Evolutionary conservation across 1,140 invertebrate species (phyloP).

Genomic region (Drosophila bipectinata): DNA sequence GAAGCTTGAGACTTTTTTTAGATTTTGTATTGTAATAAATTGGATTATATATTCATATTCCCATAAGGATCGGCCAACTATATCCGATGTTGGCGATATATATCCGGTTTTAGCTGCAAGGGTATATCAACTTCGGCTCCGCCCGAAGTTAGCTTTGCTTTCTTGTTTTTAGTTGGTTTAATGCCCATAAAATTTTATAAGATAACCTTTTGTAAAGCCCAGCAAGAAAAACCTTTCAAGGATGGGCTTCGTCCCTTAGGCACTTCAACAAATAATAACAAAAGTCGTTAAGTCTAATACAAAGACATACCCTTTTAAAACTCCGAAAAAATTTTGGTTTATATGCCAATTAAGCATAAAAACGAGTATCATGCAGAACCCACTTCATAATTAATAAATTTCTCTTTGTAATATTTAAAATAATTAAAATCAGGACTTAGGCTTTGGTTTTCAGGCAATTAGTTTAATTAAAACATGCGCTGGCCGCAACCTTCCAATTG

Average conservation of each 20-base stretch:
- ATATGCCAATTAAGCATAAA: constrained; percentile 9
- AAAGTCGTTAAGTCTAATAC: constrained; percentile 24
- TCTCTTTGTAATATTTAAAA: constrained; percentile 24
- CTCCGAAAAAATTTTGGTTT: neutral
- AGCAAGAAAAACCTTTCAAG: constrained; percentile 44
- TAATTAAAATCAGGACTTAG: constrained; percentile 36
- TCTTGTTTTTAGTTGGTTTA: neutral
- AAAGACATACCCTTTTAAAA: neutral
- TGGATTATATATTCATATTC: too few species aligned
- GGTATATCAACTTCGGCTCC: too few species aligned
- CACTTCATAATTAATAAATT: constrained; percentile 18
- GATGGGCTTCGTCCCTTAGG: constrained; percentile 7
- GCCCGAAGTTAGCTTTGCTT: too few species aligned
- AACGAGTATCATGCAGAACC: neutral
- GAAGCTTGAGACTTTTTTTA: too few species aligned
- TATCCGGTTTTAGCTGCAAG: too few species aligned
- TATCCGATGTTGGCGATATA: too few species aligned
- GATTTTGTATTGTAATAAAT: too few species aligned
- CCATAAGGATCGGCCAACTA: too few species aligned
- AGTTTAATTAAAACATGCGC: constrained; percentile 55
- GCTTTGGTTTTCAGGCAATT: constrained; percentile 44
- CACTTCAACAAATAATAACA: constrained; percentile 15
- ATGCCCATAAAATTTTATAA: constrained; percentile 53
- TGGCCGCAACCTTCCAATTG: constrained; percentile 22
- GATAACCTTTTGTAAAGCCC: constrained; percentile 28